Base-by-base conservation (phyloP, 2,888 invertebrate genomes). In the Capitulum mitella region DNA sequence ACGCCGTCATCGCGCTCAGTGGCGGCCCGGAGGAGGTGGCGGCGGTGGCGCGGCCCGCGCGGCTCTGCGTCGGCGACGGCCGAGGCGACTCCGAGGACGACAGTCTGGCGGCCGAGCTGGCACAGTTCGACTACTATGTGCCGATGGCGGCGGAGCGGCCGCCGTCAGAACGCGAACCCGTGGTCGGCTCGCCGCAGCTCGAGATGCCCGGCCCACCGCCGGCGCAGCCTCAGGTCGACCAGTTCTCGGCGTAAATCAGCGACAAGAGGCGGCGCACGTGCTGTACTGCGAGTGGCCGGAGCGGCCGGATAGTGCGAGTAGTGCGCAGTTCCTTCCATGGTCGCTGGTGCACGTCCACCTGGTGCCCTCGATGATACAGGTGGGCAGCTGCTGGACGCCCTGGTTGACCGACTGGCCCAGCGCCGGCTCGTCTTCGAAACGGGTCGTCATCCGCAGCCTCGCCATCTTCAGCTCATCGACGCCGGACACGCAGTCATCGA, bases 401-500 rank as follows among this genome's bases (percentile, higher is more conserved):
- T 6, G 29, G 6, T 43, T 22, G 26, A 10, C 26, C 43, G 43
- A 3, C 8, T 54, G 26, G 61, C 34, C 40, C 46, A 46, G n/a
- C 79, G 34, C 77, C 81, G 22, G 85, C 84, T 88, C 89, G 81
- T 87, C 88, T 1, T 85, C 84, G 22, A 83, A 82, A 0, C 87
- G 83, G 16, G 90, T 83, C 78, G 89, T 84, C 78, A 90, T 84
- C 78, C 91, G 86, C 81, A 89, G 88, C 83, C 90, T 91, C 61
- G 91, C 91, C 89, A 92, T 92, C 83, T 89, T 88, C 75, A 93
- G 84, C 85, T 93, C 93, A 85, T 93, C 92, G 80, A 89, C 87
- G 0, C 91, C 90, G 79, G 90, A 85, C 14, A 88, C 86, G 81
- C 86, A 85, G 81, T 88, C 88, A 80, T 84, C 87, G 81, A 88